Evolutionary conservation across 2,113 vertebrate species (phyloP).

Genomic region (Zosterops japonicus): DNA sequence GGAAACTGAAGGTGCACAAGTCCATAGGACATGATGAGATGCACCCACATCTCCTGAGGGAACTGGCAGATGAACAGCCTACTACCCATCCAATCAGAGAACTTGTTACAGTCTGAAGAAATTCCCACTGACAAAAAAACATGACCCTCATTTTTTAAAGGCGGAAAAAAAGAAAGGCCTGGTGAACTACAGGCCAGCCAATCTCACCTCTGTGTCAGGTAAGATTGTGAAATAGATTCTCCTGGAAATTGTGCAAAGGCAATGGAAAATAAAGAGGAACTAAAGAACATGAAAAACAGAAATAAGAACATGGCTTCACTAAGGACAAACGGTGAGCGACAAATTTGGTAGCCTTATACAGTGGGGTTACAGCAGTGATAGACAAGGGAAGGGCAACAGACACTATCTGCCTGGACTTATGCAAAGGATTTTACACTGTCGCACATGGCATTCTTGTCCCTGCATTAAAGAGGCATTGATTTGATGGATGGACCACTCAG

Average conservation of each 20-base stretch:
- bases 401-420: background rate
- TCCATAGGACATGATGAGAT: background rate
- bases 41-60: background rate
- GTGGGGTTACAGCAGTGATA: background rate
- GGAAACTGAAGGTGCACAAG: background rate
- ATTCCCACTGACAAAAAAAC: background rate
- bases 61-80: background rate
- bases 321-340: background rate
- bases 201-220: background rate
- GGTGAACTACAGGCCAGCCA: background rate
- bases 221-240: background rate
- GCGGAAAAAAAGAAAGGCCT: accelerated
- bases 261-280: background rate
- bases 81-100: background rate
- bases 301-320: background rate
- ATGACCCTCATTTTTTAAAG: background rate
- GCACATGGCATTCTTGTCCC: background rate
- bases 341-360: background rate
- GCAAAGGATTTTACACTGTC: background rate
- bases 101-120: background rate
- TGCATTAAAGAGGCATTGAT: background rate
- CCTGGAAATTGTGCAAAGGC: background rate
- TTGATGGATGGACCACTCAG: background rate
- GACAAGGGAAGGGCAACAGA: background rate
- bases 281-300: background rate